A percentile compares a stretch with the other conserved stretches of the same genome.
phyloP scores from a whole-genome alignment of 2,797 vertebrate genomes.

The Periparus ater region DNA sequence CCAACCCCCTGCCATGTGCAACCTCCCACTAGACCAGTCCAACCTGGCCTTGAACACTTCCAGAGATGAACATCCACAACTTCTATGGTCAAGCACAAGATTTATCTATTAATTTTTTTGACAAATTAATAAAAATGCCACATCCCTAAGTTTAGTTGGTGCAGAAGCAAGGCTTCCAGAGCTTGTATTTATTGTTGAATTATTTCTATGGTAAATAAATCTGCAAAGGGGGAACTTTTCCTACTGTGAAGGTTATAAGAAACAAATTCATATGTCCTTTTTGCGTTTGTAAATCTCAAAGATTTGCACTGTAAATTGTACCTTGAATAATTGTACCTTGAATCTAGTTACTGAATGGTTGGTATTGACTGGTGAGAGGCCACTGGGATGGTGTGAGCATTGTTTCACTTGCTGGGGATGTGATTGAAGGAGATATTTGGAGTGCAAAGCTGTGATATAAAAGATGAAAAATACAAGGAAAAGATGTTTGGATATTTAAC shows the following conservation, averaged over 20 bases:
- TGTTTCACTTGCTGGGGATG: background rate
- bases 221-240: background rate
- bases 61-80: background rate
- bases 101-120: background rate
- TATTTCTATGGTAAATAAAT: background rate
- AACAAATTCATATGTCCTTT: background rate
- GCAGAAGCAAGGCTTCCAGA: background rate
- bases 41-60: background rate
- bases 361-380: background rate
- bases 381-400: background rate
- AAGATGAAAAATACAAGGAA: slow-evolving; percentile 8
- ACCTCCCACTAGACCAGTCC: background rate
- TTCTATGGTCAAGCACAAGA: background rate
- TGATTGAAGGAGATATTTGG: slow-evolving; percentile 11
- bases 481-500: slow-evolving; percentile 41
- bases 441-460: slow-evolving; percentile 35
- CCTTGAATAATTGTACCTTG: background rate
- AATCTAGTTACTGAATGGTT: background rate
- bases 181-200: background rate
- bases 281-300: slow-evolving; percentile 24
- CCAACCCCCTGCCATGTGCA: background rate
- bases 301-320: slow-evolving; percentile 8
- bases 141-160: background rate
- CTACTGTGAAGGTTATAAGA: background rate
- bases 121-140: background rate